phyloP scores from a whole-genome alignment of 2,797 vertebrate species.

The Malacoraja senta region DNA sequence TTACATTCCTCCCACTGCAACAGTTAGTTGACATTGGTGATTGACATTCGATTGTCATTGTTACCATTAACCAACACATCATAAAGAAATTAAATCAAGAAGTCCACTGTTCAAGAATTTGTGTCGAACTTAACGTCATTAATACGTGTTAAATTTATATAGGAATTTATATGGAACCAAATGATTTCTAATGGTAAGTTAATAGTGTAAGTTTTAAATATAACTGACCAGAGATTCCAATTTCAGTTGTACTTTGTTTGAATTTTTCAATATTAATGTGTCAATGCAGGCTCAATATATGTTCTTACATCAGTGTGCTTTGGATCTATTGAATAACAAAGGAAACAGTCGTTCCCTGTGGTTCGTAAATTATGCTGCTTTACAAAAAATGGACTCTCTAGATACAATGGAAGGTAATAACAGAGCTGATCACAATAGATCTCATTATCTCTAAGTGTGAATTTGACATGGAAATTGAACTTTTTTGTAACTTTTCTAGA shows the following conservation, averaged over 20 bases:
- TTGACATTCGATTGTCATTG: background rate
- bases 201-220: background rate
- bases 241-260: background rate
- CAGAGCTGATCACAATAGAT: slow-evolving; percentile 36
- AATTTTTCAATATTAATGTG: background rate
- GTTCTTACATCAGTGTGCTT: slow-evolving; percentile 89
- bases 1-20: too few species aligned
- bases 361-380: slow-evolving; percentile 91
- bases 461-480: background rate
- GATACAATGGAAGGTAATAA: slow-evolving; percentile 94
- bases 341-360: slow-evolving; percentile 84
- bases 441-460: background rate
- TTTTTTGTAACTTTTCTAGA: background rate
- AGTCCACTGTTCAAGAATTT: background rate
- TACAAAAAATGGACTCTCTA: slow-evolving; percentile 97
- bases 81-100: background rate
- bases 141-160: background rate
- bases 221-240: background rate
- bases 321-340: slow-evolving; percentile 84
- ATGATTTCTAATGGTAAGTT: background rate
- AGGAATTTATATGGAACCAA: background rate
- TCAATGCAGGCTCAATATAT: slow-evolving; percentile 84
- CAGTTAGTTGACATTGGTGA: background rate
- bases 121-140: background rate
- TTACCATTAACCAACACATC: background rate